Base-by-base conservation (phyloP, 2,888 invertebrate species). In the Acronicta leporina region DNA sequence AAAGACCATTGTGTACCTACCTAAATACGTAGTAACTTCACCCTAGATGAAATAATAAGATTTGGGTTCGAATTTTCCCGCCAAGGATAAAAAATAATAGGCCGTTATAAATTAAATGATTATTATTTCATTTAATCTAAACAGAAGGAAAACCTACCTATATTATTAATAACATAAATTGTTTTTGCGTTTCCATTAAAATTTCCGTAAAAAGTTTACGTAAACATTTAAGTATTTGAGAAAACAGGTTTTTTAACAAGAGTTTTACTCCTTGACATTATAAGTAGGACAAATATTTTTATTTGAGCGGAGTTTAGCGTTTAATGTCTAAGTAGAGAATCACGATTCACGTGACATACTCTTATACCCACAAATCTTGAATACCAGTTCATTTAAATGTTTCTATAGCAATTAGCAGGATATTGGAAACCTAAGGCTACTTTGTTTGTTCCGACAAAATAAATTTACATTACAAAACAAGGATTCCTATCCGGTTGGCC, bases 301-400 rank as follows among this genome's bases (percentile, higher is more conserved):
- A 48, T 63, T 47, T 33, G 16, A 44, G 27, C 20, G 15, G 20
- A 25, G 46, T 33, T 81, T 77, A 63, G 63, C 77, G 65, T 55
- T 54, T 54, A 20, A 35, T 27, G 50, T 68, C 66, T 80, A 82
- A 83, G 25, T 13, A 46, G n/a, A 35, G 20, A 40, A 68, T 81
- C 84, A 81, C 83, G 80, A 78, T 53, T 70, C 38, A 14, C 46
- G 53, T 65, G 69, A 80, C 73, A 63, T 41, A n/a, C n/a, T n/a
- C n/a, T n/a, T n/a, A 43, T 40, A 35, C 41, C 35, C 3, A 43
- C 14, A 33, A 51, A n/a, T 43, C 11, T 41, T 25, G 61, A n/a
- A 53, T 27, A 55, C n/a, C 38, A 43, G 40, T 55, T 25, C 13
- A 55, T 48, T 33, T 42, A 33, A 27, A 20, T 2, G 33, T 72